Conservation (phyloP, 1,140 invertebrate genomes). For the Ostrea edulis region DNA sequence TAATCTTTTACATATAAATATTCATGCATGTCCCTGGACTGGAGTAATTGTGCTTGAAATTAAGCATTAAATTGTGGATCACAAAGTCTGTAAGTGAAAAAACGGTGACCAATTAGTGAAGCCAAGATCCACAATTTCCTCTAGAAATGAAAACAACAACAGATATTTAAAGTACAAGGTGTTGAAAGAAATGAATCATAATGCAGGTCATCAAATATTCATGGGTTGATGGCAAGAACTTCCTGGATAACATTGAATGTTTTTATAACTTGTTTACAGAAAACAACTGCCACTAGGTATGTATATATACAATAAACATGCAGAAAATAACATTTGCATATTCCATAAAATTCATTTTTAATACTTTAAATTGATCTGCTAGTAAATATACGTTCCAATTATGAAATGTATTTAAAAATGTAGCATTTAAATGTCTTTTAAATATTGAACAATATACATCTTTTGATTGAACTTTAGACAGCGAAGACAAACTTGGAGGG, state of each 20-base stretch:
- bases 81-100: background rate
- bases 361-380: no score
- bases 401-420: no score
- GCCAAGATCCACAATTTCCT: background rate
- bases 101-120: background rate
- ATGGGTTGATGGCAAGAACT: background rate
- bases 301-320: background rate
- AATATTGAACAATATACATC: no score
- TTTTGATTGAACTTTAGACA: no score
- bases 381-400: no score
- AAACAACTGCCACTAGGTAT: no score
- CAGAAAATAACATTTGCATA: background rate
- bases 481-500: no score
- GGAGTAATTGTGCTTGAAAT: background rate
- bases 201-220: background rate
- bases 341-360: background rate
- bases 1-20: background rate
- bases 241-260: slow-evolving; percentile 2
- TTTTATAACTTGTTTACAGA: background rate
- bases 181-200: background rate
- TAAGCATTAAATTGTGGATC: background rate
- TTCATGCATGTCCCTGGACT: background rate
- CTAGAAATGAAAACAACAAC: background rate
- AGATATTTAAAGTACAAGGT: background rate
- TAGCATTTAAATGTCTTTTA: no score